Conservation (phyloP, 2,888 invertebrate genomes). For the Drosophila mayaguana region DNA sequence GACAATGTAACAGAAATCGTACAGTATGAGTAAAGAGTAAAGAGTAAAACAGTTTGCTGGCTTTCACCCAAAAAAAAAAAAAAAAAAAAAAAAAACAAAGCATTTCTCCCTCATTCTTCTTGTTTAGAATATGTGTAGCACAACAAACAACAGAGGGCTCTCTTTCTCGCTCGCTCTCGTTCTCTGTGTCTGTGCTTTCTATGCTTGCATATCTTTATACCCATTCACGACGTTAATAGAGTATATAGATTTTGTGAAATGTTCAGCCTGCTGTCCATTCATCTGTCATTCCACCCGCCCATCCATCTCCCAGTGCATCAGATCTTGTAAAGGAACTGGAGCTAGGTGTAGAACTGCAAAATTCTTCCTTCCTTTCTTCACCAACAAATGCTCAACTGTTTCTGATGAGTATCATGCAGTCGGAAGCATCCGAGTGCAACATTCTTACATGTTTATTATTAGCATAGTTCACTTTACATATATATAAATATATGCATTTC, state of each 20-base stretch:
- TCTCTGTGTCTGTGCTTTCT: background rate
- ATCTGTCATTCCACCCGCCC: background rate
- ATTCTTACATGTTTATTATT: conserved; percentile 59
- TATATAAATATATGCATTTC: background rate
- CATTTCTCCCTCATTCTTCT: conserved; percentile 10
- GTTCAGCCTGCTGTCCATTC: background rate
- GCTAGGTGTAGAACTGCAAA: too few relatives aligned
- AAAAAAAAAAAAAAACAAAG: background rate
- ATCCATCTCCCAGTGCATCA: background rate
- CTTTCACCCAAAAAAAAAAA: background rate
- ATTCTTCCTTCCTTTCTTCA: background rate
- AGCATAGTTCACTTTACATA: conserved; percentile 54
- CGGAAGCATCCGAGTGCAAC: background rate
- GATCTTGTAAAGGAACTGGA: too few relatives aligned
- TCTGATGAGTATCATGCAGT: background rate
- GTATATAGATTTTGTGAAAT: background rate
- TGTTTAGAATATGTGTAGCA: conserved; percentile 82
- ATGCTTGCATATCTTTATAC: background rate
- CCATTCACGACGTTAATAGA: background rate
- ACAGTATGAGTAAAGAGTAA: conserved; percentile 27
- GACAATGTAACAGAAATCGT: conserved; percentile 5
- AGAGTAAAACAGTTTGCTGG: conserved; percentile 24
- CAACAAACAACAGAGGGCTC: conserved; percentile 72
- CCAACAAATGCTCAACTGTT: background rate
- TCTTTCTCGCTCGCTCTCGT: background rate